Conservation (phyloP, 2,888 invertebrate genomes). For the Amblyjoppa fuscipennis region DNA sequence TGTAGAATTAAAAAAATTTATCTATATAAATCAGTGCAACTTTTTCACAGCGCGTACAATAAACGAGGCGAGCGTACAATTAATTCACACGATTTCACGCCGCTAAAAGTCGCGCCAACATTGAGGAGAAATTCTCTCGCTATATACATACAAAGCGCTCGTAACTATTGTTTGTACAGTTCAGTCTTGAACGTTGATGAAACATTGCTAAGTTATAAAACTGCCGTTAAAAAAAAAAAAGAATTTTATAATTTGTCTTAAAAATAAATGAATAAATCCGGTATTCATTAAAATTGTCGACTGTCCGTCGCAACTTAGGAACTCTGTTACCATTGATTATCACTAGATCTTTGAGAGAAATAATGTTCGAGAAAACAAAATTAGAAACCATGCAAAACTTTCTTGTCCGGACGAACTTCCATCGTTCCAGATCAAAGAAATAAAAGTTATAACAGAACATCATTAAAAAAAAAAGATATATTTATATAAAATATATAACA, state of each 20-base stretch:
- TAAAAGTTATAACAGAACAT: neutral
- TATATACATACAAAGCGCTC: neutral
- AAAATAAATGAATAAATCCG: neutral
- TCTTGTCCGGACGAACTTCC: too few relatives aligned
- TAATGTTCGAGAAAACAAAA: neutral
- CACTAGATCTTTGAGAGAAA: neutral
- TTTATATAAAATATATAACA: neutral
- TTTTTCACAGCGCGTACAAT: neutral
- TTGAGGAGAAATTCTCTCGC: conserved; percentile 28
- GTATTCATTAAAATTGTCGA: neutral
- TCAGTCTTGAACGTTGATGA: conserved; percentile 33
- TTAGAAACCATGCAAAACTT: neutral
- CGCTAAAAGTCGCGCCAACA: neutral
- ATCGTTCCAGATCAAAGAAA: neutral
- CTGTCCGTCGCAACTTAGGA: conserved; percentile 25
- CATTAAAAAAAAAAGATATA: too few relatives aligned
- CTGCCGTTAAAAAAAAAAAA: neutral
- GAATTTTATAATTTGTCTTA: neutral
- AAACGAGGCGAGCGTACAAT: neutral
- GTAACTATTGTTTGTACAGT: conserved; percentile 37
- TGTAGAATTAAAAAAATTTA: neutral
- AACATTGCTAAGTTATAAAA: neutral
- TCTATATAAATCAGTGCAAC: too few relatives aligned
- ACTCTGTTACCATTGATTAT: conserved; percentile 43
- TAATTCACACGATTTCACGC: conserved; percentile 13